Percentiles rank a stretch among this genome's conserved stretches.
phyloP scores from a whole-genome alignment of 2,888 invertebrate species.

The Scaptomyza caliginosa region DNA sequence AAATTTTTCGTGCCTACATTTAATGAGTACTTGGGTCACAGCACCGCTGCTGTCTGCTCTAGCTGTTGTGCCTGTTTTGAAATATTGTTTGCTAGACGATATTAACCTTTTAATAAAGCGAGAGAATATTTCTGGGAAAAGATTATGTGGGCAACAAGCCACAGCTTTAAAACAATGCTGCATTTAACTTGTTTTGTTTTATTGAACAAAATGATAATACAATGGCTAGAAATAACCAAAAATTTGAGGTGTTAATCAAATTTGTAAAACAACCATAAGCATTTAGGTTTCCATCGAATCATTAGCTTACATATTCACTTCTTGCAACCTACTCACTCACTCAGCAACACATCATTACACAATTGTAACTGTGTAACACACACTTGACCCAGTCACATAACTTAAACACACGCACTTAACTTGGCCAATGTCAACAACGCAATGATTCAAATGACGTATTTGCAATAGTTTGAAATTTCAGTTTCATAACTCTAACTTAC shows the following conservation, averaged over 20 bases:
- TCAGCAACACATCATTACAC: not conserved
- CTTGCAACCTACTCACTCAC: no score
- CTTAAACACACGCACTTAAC: not conserved
- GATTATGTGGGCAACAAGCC: not conserved
- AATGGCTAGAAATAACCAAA: not conserved
- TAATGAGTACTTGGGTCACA: conserved; percentile 56
- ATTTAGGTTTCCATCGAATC: not conserved
- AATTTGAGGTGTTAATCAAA: not conserved
- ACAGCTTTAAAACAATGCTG: not conserved
- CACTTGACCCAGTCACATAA: not conserved
- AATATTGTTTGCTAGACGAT: conserved; percentile 31
- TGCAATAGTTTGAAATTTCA: conserved; percentile 17
- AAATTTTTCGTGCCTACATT: conserved; percentile 56
- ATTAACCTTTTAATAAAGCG: conserved; percentile 56
- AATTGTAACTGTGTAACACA: not conserved
- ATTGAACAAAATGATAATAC: not conserved
- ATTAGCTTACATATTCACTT: not conserved
- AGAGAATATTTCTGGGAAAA: no score
- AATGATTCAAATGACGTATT: conserved; percentile 34
- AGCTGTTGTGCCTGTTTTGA: conserved; percentile 16
- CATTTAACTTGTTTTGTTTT: not conserved
- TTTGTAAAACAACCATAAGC: not conserved
- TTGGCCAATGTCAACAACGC: conserved; percentile 2
- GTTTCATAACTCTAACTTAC: conserved; percentile 6
- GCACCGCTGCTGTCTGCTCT: not conserved